Conservation (phyloP, 2,888 invertebrate genomes). For the Hirtodrosophila duncani region DNA sequence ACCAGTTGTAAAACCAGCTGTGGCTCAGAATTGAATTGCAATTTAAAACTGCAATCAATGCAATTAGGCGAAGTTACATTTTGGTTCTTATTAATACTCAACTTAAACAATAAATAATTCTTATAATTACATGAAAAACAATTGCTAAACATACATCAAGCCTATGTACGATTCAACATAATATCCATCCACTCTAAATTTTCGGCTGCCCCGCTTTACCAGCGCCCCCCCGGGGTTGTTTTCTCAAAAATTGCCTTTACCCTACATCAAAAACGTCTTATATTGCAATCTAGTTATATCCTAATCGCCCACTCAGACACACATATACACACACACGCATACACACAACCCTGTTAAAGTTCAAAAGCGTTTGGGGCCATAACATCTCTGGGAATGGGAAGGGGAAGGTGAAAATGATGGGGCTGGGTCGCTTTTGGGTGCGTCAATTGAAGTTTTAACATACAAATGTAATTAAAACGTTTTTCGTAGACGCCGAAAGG, state of each 20-base stretch:
- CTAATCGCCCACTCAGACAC: conserved; percentile 58
- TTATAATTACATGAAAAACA: no score
- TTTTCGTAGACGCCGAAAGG: conserved; percentile 67
- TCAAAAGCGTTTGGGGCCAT: conserved; percentile 61
- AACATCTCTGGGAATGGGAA: background rate
- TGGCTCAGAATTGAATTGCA: no score
- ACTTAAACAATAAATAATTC: no score
- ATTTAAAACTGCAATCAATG: no score
- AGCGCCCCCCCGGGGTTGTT: conserved; percentile 8
- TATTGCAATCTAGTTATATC: conserved; percentile 66
- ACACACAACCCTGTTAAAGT: conserved; percentile 56
- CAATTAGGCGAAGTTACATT: no score
- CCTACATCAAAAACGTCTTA: conserved; percentile 69
- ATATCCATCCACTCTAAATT: no score
- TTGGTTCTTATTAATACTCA: no score
- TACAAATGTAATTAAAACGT: conserved; percentile 73
- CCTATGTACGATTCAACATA: no score
- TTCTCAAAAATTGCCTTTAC: conserved; percentile 55
- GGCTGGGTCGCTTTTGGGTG: conserved; percentile 14
- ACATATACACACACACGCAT: conserved; percentile 12
- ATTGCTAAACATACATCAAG: no score
- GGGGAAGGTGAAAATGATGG: conserved; percentile 6
- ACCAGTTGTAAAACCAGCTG: no score
- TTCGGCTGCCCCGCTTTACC: no score
- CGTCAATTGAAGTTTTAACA: conserved; percentile 73